Evolutionary conservation across 2,888 invertebrate genomes (phyloP).

Genomic region (Xestia ashworthii): DNA sequence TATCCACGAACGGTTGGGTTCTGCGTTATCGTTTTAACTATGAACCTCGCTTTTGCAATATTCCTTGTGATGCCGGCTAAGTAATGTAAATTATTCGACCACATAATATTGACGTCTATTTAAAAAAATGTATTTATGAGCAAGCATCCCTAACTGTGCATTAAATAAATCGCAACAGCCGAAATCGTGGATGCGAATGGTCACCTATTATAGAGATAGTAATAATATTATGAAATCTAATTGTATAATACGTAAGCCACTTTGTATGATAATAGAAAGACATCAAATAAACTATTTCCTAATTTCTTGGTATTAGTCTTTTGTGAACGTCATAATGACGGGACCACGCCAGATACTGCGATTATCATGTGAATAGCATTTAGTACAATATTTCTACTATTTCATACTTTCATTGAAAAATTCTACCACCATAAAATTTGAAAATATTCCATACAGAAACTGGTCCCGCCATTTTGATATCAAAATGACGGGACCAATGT

Average conservation of each 20-base stretch:
- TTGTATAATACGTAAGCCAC: conserved; percentile 85
- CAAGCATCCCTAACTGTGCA: conserved; percentile 8
- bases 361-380: no score
- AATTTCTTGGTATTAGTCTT: conserved; percentile 60
- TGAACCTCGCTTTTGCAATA: conserved; percentile 18
- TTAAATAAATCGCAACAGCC: conserved; percentile 30
- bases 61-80: conserved; percentile 6
- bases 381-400: no score
- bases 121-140: conserved; percentile 5
- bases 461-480: no score
- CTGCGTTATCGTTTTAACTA: conserved; percentile 17
- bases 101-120: conserved; percentile 31
- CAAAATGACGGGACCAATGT: no score
- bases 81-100: conserved; percentile 33
- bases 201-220: conserved; percentile 69
- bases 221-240: conserved; percentile 67
- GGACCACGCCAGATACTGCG: no score
- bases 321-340: no score
- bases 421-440: no score
- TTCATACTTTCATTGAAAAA: no score
- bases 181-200: conserved; percentile 35
- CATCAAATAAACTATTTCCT: conserved; percentile 84
- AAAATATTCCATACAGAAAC: no score
- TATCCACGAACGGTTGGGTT: conserved; percentile 33
- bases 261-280: conserved; percentile 90